Evolutionary conservation across 2,888 invertebrate species (phyloP), one percentile per base, ranked within the genome.

Genomic region (Dolichomitus sp.): DNA sequence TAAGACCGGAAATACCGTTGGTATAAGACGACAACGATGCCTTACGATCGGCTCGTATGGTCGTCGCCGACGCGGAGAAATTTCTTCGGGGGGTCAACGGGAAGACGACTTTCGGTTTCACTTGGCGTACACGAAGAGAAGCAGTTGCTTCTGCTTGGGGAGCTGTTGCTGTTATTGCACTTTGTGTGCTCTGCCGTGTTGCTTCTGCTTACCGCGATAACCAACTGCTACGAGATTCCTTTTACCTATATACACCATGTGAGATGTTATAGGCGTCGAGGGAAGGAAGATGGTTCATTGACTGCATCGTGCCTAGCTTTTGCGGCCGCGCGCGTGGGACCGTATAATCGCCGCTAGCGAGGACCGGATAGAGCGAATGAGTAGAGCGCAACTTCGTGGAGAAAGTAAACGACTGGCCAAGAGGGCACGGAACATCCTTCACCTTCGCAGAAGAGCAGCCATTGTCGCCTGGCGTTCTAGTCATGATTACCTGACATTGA

Each of bases 351-450:
- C 19, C 14, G 3, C n/a, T 14, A 33, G 45, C 61, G 17, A 78
- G 69, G 65, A 82, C 81, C 81, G 81, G 81, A 82, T 82, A 73
- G 48, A 68, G 69, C 57, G 63, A 57, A 48, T n/a, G 19, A 33
- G 19, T 7, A 14, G 30, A 57, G 30, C 27, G 30, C 57, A 30
- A 27, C 30, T n/a, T 14, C 66, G 87, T 84, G 89, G 90, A 90
- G 90, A 91, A 91, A 91, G 91, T 90, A 86, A 85, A 78, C 82
- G 79, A 37, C 30, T 27, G 72, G 59, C 50, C 72, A 45, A 81
- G 81, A 85, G 87, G 86, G 80, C 85, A 88, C 83, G 83, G 85
- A 85, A 86, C 88, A 91, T 90, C 90, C 91, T 91, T 91, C 91
- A 91, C 91, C 91, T 91, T 91, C 90, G 89, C 87, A 86, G 42